These are phyloP conservation scores for Eudasyphora cyanicolor DNA, from an alignment of 2,888 invertebrate species.

Conservation along the genomic window DNA sequence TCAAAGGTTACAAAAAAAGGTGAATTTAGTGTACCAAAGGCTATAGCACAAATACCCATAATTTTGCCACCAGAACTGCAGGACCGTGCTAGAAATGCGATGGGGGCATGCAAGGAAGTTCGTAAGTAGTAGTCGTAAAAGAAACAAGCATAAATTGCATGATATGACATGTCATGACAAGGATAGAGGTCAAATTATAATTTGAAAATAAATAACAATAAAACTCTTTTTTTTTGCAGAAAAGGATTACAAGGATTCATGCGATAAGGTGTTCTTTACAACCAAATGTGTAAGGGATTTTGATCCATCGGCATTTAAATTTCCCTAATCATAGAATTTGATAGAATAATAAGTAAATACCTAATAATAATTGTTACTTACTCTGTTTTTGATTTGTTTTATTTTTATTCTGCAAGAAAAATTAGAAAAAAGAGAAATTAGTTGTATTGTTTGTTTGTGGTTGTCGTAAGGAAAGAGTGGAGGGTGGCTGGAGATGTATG, in stretches of 20 bases:
- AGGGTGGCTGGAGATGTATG: too few species aligned
- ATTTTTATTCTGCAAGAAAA: slow-evolving; percentile 51
- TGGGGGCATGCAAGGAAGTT: slow-evolving; percentile 73
- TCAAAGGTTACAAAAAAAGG: slow-evolving; percentile 77
- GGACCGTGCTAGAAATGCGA: slow-evolving; percentile 69
- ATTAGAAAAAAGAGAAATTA: neutral
- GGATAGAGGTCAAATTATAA: neutral
- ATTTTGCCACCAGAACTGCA: slow-evolving; percentile 75
- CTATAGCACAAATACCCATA: slow-evolving; percentile 75
- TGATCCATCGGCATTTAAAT: slow-evolving; percentile 73
- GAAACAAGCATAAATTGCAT: neutral
- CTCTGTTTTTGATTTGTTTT: slow-evolving; percentile 60
- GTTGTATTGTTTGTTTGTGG: neutral
- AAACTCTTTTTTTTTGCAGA: slow-evolving; percentile 69
- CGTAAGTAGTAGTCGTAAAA: slow-evolving; percentile 72
- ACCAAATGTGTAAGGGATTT: slow-evolving; percentile 75
- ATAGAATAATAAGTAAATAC: slow-evolving; percentile 17
- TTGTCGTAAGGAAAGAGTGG: too few species aligned
- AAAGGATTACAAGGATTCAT: slow-evolving; percentile 74
- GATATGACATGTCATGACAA: neutral
- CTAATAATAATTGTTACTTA: slow-evolving; percentile 49
- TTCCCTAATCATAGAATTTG: slow-evolving; percentile 69
- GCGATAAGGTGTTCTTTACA: slow-evolving; percentile 73
- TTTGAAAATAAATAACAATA: neutral
- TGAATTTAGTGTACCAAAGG: slow-evolving; percentile 74